Evolutionary conservation across 2,113 vertebrate species (phyloP).

Genomic region (Menidia beryllina): DNA sequence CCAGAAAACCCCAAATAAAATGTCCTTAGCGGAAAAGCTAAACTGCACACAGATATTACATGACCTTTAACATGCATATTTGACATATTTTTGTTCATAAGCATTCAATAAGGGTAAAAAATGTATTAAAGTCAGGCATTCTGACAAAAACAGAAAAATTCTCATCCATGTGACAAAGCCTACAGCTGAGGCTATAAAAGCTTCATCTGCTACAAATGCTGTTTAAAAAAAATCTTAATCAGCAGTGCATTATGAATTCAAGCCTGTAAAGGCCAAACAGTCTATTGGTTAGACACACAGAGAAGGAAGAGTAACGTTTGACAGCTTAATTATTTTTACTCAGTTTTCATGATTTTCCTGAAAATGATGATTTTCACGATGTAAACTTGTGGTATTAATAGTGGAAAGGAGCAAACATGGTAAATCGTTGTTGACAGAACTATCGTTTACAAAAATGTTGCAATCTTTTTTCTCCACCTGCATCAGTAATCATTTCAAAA

Average conservation of each 20-base stretch:
- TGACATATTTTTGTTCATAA: conserved; percentile 10
- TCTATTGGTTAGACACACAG: not conserved
- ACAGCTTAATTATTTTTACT: conserved; percentile 5
- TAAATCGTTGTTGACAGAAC: conserved; percentile 12
- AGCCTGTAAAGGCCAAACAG: not conserved
- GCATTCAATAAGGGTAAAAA: conserved; percentile 10
- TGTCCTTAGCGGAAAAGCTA: conserved; percentile 34
- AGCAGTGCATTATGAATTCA: conserved; percentile 28
- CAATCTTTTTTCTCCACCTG: not conserved
- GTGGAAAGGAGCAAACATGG: not conserved
- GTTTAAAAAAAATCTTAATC: conserved; percentile 1
- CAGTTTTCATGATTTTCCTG: conserved; percentile 25
- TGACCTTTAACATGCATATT: conserved; percentile 37
- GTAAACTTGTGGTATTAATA: conserved; percentile 50
- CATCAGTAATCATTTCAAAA: not conserved
- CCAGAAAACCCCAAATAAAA: conserved; percentile 53
- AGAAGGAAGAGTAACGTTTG: not conserved
- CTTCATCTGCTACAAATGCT: not conserved
- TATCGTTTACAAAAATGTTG: not conserved
- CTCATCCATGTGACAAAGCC: conserved; percentile 27
- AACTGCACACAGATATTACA: conserved; percentile 34
- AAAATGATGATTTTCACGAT: conserved; percentile 21
- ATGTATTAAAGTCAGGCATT: not conserved
- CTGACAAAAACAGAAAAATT: too few relatives aligned
- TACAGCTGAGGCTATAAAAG: conserved; percentile 17